Evolutionary conservation across 2,888 invertebrate genomes (phyloP), one percentile per base, ranked within the genome.

Genomic region (Trissoscelio sp.): DNA sequence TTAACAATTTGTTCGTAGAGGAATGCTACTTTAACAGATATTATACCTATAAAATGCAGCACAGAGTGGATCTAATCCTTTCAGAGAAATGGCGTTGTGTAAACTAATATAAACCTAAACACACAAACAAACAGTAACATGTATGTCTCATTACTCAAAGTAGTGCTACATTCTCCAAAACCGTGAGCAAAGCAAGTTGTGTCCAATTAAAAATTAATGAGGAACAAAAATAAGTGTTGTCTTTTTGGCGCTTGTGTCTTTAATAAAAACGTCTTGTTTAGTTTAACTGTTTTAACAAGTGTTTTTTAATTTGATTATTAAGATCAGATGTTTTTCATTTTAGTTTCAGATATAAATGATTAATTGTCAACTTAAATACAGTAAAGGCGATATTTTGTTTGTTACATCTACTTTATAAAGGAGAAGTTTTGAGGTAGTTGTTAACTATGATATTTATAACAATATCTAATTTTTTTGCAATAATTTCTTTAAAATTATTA

Each of bases 61-160:
- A 73, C 66, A 79, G 74, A 78, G 70, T 7, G 66, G 66, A 74
- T 75, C 64, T 70, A 73, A 70, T 79, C 74, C 74, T 79, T 74
- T 64, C 55, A 73, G 69, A 81, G 73, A 77, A 80, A 81, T 80
- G 74, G 66, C 66, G 78, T 51, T 70, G 78, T 62, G 74, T 74
- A 70, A 74, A 82, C 53, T 78, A 78, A 78, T 58, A 77, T 53
- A 73, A 78, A 82, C 81, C 81, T 82, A 82, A 73, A 70, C 81
- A 78, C 46, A 82, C 64, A 82, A 81, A 79, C 73, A 81, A 28
- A 82, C 57, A 60, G 75, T 57, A 75, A 81, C 58, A 57, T 79
- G 46, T 79, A 67, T 64, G 51, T 60, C 42, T 79, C 69, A 48
- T 77, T 62, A 55, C 44, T 44, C 24, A 51, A 60, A 39, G 42